Percentiles rank a stretch among this genome's conserved stretches.
Conservation (phyloP, 1,140 invertebrate species). For the Leptinotarsa undecemlineata region DNA sequence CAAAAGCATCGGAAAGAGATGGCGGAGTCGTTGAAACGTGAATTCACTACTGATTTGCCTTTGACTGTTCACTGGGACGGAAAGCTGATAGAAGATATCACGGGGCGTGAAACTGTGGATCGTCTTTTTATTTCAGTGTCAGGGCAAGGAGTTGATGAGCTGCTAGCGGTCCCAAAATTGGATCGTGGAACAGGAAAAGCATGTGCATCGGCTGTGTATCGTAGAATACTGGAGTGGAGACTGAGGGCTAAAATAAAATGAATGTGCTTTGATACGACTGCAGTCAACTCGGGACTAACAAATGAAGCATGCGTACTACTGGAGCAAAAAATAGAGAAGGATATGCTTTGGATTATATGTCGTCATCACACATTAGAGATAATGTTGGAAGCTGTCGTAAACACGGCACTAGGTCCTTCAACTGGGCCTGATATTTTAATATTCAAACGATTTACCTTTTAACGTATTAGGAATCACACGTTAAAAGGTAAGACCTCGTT, state of each 20-base stretch:
- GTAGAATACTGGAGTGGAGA: constrained; percentile 38
- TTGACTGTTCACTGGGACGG: constrained; percentile 32
- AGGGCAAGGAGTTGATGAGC: constrained; percentile 38
- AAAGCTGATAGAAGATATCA: constrained; percentile 41
- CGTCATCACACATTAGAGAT: too few species aligned
- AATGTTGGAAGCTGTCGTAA: too few species aligned
- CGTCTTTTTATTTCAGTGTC: constrained; percentile 48
- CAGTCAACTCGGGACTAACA: constrained; percentile 37
- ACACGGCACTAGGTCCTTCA: too few species aligned
- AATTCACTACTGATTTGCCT: not conserved
- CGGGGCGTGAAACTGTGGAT: constrained; percentile 43
- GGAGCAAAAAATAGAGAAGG: too few species aligned
- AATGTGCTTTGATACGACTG: constrained; percentile 46
- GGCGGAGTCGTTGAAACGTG: constrained; percentile 37
- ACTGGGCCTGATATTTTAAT: too few species aligned
- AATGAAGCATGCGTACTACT: too few species aligned
- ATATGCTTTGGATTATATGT: too few species aligned
- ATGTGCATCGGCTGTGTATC: constrained; percentile 41
- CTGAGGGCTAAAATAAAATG: constrained; percentile 34
- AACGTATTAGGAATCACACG: too few species aligned
- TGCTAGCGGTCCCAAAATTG: constrained; percentile 46
- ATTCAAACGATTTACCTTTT: too few species aligned
- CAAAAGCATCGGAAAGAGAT: constrained; percentile 28
- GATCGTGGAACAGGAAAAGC: constrained; percentile 40
- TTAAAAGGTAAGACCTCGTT: too few species aligned